Base-by-base conservation (phyloP, 1,140 invertebrate genomes). In the Cyclargus thomasi region DNA sequence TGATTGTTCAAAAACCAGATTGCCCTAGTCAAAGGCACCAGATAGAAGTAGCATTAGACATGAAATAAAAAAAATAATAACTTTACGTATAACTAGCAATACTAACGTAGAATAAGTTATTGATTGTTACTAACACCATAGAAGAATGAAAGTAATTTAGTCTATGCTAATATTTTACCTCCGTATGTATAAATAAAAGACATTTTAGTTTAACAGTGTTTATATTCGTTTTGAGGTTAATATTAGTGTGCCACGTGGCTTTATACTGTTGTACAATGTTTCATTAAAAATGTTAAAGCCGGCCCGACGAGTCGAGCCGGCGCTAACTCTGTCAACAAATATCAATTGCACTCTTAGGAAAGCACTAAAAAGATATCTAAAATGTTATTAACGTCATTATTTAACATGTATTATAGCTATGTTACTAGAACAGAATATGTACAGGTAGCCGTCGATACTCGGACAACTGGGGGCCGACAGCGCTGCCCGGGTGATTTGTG, bases 161-260 rank as follows among this genome's bases (percentile, higher is more conserved):
- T n/a, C n/a, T n/a, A n/a, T n/a, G n/a, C n/a, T n/a, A n/a, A n/a
- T n/a, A n/a, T n/a, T n/a, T n/a, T n/a, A n/a, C n/a, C n/a, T n/a
- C n/a, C n/a, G n/a, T 14, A 16, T 47, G 11, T 16, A 47, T 47
- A 55, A 55, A 55, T 55, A 55, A 55, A 20, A 55, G 17, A 18
- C 53, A 75, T 73, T 55, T 63, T 74, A 79, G 75, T 82, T 86
- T 88, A 89, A 89, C 86, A 89, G 83, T 87, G 84, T 87, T 87
- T 87, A 87, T 87, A 87, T 89, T 84, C 85, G 80, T 86, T 83
- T 86, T 74, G 83, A 86, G 80, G 83, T 86, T 89, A 88, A 89
- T 83, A 85, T 85, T 83, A 87, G 74, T 79, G 83, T 83, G 81
- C 82, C 83, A 22, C 77, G 73, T 80, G 82, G 81, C 81, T 81